Conservation (phyloP, 1,140 invertebrate genomes). For the Trichoplusia ni region DNA sequence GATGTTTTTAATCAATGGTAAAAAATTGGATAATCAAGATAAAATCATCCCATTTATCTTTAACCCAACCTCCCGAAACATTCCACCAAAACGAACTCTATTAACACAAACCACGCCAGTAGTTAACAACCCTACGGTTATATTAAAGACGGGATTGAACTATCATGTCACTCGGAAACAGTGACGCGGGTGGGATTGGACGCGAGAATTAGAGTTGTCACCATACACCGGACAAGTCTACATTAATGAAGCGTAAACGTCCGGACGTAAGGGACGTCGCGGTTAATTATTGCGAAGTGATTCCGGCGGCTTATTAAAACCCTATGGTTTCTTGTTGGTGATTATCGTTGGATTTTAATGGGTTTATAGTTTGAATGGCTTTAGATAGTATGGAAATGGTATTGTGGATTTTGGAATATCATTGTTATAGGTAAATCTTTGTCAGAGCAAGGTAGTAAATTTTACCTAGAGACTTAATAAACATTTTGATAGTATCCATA, state of each 20-base stretch:
- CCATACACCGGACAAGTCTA: conserved; percentile 4
- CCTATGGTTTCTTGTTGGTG: not conserved
- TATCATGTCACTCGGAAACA: conserved; percentile 17
- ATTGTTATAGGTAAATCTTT: too few species aligned
- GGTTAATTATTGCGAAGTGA: conserved; percentile 14
- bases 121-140: too few species aligned
- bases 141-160: conserved; percentile 23
- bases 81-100: not conserved
- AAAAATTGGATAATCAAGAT: too few species aligned
- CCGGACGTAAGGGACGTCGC: not conserved
- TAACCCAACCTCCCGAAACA: too few species aligned
- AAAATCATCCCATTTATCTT: too few species aligned
- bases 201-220: conserved; percentile 26
- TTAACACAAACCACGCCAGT: not conserved
- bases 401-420: too few species aligned
- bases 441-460: too few species aligned
- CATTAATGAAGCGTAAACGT: conserved; percentile 8
- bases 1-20: too few species aligned
- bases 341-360: not conserved
- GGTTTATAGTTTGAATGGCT: not conserved
- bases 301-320: not conserved
- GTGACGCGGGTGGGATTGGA: conserved; percentile 14
- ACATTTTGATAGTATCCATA: too few species aligned
- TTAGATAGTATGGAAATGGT: too few species aligned
- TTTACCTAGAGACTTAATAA: too few species aligned